phyloP scores from a whole-genome alignment of 2,113 vertebrate species.

The Agelaius phoeniceus region DNA sequence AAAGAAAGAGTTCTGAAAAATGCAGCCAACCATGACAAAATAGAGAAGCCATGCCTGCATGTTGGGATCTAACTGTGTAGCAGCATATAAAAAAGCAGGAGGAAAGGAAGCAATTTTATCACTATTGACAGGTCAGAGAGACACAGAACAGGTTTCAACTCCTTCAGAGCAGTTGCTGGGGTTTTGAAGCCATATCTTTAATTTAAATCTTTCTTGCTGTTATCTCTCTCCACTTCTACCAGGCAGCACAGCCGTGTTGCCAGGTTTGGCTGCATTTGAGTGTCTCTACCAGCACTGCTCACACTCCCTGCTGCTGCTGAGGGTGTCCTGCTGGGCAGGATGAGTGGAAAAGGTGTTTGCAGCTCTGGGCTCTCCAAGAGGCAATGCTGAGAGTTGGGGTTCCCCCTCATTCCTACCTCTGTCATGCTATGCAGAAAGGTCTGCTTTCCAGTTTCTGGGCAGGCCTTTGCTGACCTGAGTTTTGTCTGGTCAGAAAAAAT shows the following conservation, averaged over 20 bases:
- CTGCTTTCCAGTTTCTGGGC: neutral
- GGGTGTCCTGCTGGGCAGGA: neutral
- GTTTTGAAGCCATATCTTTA: neutral
- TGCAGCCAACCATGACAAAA: constrained; percentile 25
- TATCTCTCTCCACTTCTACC: neutral
- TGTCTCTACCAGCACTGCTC: neutral
- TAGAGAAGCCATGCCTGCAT: neutral
- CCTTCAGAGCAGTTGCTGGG: neutral
- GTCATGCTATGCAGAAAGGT: accelerated
- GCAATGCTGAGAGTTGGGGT: accelerated
- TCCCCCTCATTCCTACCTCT: neutral
- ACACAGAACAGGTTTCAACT: neutral
- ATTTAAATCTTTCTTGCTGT: neutral
- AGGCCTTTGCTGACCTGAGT: neutral
- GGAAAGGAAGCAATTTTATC: neutral
- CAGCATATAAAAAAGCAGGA: neutral
- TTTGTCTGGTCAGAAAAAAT: neutral
- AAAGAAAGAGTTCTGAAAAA: constrained; percentile 32
- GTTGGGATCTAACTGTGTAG: neutral
- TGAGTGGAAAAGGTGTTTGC: neutral
- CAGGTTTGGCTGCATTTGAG: neutral
- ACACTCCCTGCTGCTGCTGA: neutral
- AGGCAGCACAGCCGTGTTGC: neutral
- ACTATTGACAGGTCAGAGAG: neutral
- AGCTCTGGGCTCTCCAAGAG: neutral